phyloP scores from a whole-genome alignment of 2,797 vertebrate genomes.

The Syncerus caffer region DNA sequence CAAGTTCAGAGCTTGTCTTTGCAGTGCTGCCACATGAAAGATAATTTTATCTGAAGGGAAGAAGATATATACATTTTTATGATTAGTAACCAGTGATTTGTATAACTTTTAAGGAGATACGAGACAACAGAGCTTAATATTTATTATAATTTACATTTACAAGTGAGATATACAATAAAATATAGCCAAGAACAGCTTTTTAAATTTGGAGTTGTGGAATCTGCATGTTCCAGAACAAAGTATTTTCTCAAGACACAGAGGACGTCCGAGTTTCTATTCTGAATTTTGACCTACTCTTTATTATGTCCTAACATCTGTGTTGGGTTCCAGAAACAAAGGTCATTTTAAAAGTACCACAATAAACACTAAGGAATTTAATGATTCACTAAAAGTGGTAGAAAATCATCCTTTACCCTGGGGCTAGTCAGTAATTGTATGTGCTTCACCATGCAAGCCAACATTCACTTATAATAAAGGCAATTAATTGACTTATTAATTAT shows the following conservation, averaged over 20 bases:
- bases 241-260: background rate
- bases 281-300: conserved; percentile 11
- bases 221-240: background rate
- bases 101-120: background rate
- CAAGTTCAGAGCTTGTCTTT: background rate
- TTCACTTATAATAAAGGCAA: background rate
- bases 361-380: background rate
- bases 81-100: background rate
- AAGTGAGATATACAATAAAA: background rate
- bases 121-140: background rate
- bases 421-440: background rate
- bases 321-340: background rate
- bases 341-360: background rate
- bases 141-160: background rate
- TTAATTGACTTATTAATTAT: background rate
- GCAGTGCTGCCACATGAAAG: background rate
- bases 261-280: background rate
- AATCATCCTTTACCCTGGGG: background rate
- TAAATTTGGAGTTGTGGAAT: background rate
- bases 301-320: background rate
- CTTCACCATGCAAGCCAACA: background rate
- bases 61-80: background rate
- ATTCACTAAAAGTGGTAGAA: background rate
- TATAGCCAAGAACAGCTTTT: background rate
- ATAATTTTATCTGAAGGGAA: background rate